Evolutionary conservation across 2,797 vertebrate genomes (phyloP).

Genomic region (Cryptoprocta ferox): DNA sequence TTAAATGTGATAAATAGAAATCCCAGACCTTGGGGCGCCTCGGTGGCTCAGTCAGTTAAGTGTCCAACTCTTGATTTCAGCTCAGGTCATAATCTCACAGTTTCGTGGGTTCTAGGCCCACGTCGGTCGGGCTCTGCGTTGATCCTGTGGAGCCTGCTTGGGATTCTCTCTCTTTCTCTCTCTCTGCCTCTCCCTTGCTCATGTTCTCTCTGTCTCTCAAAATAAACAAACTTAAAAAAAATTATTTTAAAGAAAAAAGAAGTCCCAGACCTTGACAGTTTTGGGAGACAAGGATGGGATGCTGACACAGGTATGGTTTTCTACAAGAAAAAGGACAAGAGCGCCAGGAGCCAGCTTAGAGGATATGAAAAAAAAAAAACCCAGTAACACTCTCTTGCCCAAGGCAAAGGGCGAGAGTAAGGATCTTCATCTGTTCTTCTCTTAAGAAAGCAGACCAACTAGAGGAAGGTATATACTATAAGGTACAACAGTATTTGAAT

Average conservation of each 20-base stretch:
- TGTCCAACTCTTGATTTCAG: background rate
- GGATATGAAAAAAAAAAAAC: background rate
- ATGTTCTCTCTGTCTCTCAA: background rate
- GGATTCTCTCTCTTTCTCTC: background rate
- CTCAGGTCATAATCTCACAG: background rate
- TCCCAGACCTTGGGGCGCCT: background rate
- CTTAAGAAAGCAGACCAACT: background rate
- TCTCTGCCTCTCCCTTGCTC: background rate
- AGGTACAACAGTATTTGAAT: background rate
- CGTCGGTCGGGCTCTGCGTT: fast-evolving
- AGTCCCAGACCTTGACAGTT: background rate
- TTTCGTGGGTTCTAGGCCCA: background rate
- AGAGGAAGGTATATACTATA: background rate
- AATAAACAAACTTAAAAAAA: background rate
- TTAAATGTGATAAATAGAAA: too few relatives aligned
- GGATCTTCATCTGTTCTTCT: background rate
- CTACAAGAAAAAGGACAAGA: background rate
- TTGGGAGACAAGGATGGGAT: background rate
- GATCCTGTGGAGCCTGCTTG: background rate
- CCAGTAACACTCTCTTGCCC: background rate
- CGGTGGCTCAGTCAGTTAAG: background rate
- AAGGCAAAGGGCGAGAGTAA: background rate
- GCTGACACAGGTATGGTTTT: background rate
- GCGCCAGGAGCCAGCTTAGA: background rate
- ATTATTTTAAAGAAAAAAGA: background rate